phyloP scores from a whole-genome alignment of 2,113 vertebrate species.

The Crotalus tigris region DNA sequence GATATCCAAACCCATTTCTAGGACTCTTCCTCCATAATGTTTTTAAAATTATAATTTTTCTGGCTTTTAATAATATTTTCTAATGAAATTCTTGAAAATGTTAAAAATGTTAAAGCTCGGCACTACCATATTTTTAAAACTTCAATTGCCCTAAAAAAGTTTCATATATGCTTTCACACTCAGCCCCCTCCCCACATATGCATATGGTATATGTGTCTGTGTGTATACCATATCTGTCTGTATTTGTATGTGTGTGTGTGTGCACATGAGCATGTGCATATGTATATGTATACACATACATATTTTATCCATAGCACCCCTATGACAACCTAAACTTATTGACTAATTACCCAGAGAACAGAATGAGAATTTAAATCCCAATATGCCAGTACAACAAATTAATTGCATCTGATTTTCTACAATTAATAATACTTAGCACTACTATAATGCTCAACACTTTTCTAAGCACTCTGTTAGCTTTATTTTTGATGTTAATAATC shows the following conservation, averaged over 20 bases:
- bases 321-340: background rate
- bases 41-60: background rate
- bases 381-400: background rate
- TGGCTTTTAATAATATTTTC: background rate
- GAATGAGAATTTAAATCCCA: background rate
- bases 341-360: background rate
- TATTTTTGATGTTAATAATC: background rate
- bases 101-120: background rate
- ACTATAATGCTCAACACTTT: background rate
- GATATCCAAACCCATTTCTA: background rate
- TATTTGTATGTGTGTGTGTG: too few species aligned
- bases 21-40: background rate
- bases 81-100: background rate
- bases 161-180: background rate
- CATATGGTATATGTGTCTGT: background rate
- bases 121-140: background rate
- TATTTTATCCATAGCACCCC: background rate
- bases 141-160: background rate
- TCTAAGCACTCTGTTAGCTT: background rate
- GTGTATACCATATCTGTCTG: too few species aligned
- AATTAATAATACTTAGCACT: background rate
- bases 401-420: background rate
- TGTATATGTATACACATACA: too few species aligned
- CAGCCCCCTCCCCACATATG: background rate
- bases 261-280: too few species aligned